Base-by-base conservation (phyloP, 1,140 invertebrate genomes). In the Penaeus chinensis region DNA sequence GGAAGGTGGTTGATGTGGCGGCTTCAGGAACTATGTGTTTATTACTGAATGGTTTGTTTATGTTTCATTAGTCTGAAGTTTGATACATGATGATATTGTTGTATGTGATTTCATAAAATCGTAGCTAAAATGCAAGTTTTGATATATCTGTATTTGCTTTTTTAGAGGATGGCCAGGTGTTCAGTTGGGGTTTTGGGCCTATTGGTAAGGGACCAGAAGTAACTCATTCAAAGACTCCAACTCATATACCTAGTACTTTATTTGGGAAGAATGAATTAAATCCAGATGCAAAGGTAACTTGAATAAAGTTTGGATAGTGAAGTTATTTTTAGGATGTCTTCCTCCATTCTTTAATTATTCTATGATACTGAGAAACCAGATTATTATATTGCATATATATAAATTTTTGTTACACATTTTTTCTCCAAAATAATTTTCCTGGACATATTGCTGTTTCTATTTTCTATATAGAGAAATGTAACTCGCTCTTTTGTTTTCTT, bases 131-230 rank as follows among this genome's bases (percentile, higher is more conserved):
- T 91, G 91, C 90, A 84, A 27, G 61, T 11, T 61, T 85, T 20
- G 22, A 60, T 71, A 66, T 62, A n/a, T 79, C 81, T 66, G 83
- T 90, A 84, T 90, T 90, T 90, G 37, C 85, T 77, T 81, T 86
- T 91, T 87, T 93, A 96, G 96, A 96, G 89, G 91, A 94, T 89
- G 97, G 97, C 18, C 93, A 96, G 65, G 96, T 98, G 0, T 99
- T 95, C 93, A 95, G 96, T 2, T 99, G 98, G 98, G 98, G 98
- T 18, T 98, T 95, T 92, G 98, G 98, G 76, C 94, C 98, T 89
- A 93, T 99, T 69, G 98, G 98, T 0, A 93, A 96, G 71, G 98
- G 98, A 0, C 98, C 97, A 1, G 93, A 95, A 90, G 94, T 96
- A 0, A 93, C 95, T 84, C 93, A 94, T 85, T 92, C 94, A 11